Evolutionary conservation across 1,140 invertebrate genomes (phyloP).

Genomic region (Leptopilina boulardi): DNA sequence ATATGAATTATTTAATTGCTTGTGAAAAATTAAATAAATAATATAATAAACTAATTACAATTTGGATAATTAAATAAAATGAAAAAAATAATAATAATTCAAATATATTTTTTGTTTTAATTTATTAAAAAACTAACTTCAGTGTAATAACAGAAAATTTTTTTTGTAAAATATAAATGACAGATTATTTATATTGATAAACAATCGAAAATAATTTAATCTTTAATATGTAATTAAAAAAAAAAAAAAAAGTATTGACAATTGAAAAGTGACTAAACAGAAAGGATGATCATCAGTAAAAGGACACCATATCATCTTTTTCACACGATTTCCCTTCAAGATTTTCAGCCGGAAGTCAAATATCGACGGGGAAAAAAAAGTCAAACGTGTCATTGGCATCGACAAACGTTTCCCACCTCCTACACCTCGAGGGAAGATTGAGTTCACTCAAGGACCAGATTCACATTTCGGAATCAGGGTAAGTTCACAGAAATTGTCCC

Average conservation of each 20-base stretch:
- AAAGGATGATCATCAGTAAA: not conserved
- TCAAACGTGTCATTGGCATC: not conserved
- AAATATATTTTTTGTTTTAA: no score
- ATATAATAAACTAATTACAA: no score
- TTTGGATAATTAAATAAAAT: no score
- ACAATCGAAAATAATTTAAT: no score
- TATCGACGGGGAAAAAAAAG: not conserved
- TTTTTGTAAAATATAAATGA: no score
- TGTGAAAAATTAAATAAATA: no score
- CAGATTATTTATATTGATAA: no score
- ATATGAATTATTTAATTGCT: no score
- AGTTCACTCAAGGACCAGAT: not conserved
- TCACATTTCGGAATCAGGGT: conserved; percentile 7
- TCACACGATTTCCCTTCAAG: not conserved
- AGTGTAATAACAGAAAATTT: no score
- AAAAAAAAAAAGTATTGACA: not conserved
- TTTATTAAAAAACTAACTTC: no score
- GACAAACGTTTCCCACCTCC: not conserved
- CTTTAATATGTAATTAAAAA: no score
- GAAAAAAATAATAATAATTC: no score
- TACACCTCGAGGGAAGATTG: not conserved
- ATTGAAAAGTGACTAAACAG: not conserved
- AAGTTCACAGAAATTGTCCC: not conserved
- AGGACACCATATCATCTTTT: not conserved
- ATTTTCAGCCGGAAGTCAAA: not conserved